Conservation (phyloP, 2,888 invertebrate genomes). For the Chalcis sispes region DNA sequence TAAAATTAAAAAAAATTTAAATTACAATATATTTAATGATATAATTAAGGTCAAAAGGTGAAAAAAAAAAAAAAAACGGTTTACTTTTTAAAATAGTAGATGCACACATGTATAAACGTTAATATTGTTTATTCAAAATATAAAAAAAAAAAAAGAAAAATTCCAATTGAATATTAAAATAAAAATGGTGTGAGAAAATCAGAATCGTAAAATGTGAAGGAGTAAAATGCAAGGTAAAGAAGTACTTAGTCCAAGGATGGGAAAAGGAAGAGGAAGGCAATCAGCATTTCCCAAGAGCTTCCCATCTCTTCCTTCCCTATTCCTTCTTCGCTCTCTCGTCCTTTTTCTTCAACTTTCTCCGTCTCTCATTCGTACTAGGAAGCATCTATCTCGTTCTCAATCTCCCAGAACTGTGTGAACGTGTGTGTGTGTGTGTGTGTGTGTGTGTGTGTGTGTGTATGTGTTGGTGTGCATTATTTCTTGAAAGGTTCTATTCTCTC, state of each 20-base stretch:
- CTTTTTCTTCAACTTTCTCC: conserved; percentile 18
- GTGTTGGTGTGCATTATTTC: conserved; percentile 54
- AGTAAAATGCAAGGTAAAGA: conserved; percentile 5
- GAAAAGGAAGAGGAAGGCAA: conserved; percentile 61
- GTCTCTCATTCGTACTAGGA: conserved; percentile 19
- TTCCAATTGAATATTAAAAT: neutral
- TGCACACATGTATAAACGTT: too few relatives aligned
- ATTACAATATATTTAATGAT: too few relatives aligned
- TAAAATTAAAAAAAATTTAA: too few relatives aligned
- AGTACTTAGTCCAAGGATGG: conserved; percentile 28
- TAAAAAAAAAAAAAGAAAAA: too few relatives aligned
- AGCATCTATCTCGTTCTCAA: conserved; percentile 51
- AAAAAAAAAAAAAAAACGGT: too few relatives aligned
- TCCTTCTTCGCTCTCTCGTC: conserved; percentile 10
- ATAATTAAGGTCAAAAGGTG: too few relatives aligned
- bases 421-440: conserved; percentile 52
- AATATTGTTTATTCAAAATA: too few relatives aligned
- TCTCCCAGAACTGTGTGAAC: conserved; percentile 43
- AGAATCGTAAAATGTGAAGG: neutral
- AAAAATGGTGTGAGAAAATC: neutral
- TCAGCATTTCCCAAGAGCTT: conserved; percentile 69
- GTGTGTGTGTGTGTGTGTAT: conserved; percentile 45
- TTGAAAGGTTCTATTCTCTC: conserved; percentile 57
- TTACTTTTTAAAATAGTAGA: too few relatives aligned
- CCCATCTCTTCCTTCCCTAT: conserved; percentile 20